These are phyloP conservation scores for Chaetops frenatus DNA, from an alignment of 2,113 vertebrate species.

Conservation along the genomic window DNA sequence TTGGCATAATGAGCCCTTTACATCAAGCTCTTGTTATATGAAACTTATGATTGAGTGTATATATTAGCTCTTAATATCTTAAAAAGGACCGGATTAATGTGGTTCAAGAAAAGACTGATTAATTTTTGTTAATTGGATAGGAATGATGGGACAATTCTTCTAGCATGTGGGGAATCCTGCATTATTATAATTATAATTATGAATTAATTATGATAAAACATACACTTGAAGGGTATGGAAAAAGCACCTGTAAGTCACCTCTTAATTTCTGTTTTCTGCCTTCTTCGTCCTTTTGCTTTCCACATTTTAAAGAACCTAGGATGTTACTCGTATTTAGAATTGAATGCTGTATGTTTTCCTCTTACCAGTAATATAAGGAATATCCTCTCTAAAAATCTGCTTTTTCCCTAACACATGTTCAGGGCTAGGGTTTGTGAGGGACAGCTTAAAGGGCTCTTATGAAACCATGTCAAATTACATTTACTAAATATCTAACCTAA, in stretches of 20 bases:
- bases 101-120: neutral
- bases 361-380: neutral
- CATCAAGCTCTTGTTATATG: neutral
- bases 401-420: neutral
- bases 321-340: neutral
- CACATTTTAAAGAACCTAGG: neutral
- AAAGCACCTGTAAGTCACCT: neutral
- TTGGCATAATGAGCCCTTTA: neutral
- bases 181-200: neutral
- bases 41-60: neutral
- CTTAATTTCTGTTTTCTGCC: neutral
- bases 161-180: neutral
- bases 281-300: neutral
- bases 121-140: neutral
- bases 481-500: neutral
- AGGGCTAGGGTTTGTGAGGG: neutral
- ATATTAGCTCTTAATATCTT: neutral
- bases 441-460: neutral
- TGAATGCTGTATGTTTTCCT: neutral
- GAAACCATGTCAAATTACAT: neutral
- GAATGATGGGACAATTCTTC: neutral
- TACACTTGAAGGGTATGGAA: neutral
- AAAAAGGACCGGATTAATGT: neutral
- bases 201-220: neutral
- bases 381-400: neutral